Conservation (phyloP, 2,888 invertebrate genomes). For the Lycia hirtaria region DNA sequence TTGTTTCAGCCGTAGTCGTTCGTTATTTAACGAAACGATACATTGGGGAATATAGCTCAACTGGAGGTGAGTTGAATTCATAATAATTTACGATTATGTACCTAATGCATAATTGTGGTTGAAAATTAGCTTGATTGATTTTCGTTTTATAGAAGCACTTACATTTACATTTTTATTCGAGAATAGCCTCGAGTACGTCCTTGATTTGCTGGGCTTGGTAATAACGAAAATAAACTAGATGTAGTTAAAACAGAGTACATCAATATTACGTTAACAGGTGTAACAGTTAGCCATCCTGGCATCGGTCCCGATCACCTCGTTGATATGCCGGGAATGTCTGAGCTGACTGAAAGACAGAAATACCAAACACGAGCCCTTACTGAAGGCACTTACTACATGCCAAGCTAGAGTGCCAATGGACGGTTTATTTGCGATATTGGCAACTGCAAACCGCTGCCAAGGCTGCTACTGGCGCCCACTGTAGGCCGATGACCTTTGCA, state of each 20-base stretch:
- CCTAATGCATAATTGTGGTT: background rate
- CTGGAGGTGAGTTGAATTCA: conserved; percentile 86
- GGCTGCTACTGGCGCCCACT: conserved; percentile 68
- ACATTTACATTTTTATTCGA: background rate
- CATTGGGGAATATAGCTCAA: conserved; percentile 92
- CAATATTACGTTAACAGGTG: conserved; percentile 35
- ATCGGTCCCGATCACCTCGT: conserved; percentile 45
- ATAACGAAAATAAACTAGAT: conserved; percentile 1
- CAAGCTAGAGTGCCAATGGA: conserved; percentile 76
- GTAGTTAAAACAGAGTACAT: conserved; percentile 14
- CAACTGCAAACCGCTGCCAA: conserved; percentile 70
- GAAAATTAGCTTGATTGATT: too few relatives aligned
- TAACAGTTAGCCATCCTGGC: conserved; percentile 42
- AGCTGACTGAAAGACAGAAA: conserved; percentile 56
- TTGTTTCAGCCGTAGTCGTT: conserved; percentile 91
- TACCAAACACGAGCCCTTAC: conserved; percentile 63
- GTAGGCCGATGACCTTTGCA: conserved; percentile 72
- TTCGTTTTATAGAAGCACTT: too few relatives aligned
- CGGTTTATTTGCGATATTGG: conserved; percentile 84
- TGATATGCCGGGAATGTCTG: conserved; percentile 53
- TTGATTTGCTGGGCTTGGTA: conserved; percentile 3
- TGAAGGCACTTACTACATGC: conserved; percentile 70
- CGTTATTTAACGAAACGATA: conserved; percentile 91
- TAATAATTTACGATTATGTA: background rate
- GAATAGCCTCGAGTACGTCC: background rate